These are phyloP conservation scores for Nymphalis urticae DNA, from an alignment of 2,888 invertebrate genomes.

Conservation along the genomic window DNA sequence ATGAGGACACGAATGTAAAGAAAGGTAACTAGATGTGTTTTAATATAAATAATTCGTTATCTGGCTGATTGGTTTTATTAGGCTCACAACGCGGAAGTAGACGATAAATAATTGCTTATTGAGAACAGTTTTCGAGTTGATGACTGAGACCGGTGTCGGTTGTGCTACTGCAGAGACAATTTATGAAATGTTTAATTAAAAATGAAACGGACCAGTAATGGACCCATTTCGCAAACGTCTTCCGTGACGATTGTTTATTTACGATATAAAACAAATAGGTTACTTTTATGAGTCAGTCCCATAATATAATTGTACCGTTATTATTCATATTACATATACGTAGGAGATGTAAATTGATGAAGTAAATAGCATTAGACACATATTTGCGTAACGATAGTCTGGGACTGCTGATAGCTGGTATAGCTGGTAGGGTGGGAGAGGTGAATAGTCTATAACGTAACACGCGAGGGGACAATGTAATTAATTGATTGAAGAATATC, in stretches of 20 bases:
- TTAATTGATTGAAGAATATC: too few species aligned
- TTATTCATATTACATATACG: too few species aligned
- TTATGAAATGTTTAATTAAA: constrained; percentile 33
- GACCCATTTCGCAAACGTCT: constrained; percentile 7
- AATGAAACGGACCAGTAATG: constrained; percentile 25
- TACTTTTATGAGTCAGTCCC: too few species aligned
- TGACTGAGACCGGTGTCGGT: constrained; percentile 43
- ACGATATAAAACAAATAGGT: too few species aligned
- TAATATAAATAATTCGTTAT: constrained; percentile 39
- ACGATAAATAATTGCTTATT: constrained; percentile 48
- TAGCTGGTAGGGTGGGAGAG: too few species aligned
- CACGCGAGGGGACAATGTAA: too few species aligned
- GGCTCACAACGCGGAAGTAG: constrained; percentile 54
- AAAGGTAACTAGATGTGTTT: constrained; percentile 30
- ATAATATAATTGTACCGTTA: too few species aligned
- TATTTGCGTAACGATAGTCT: too few species aligned
- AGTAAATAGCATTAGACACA: too few species aligned
- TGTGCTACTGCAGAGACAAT: constrained; percentile 34
- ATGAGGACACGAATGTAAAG: constrained; percentile 11
- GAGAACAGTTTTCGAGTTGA: constrained; percentile 48
- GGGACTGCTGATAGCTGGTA: too few species aligned
- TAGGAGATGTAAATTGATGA: too few species aligned
- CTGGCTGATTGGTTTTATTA: constrained; percentile 44
- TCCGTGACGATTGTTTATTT: not conserved
- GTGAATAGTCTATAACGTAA: too few species aligned